Evolutionary conservation across 2,797 vertebrate species (phyloP).

Genomic region (Mus spretus): DNA sequence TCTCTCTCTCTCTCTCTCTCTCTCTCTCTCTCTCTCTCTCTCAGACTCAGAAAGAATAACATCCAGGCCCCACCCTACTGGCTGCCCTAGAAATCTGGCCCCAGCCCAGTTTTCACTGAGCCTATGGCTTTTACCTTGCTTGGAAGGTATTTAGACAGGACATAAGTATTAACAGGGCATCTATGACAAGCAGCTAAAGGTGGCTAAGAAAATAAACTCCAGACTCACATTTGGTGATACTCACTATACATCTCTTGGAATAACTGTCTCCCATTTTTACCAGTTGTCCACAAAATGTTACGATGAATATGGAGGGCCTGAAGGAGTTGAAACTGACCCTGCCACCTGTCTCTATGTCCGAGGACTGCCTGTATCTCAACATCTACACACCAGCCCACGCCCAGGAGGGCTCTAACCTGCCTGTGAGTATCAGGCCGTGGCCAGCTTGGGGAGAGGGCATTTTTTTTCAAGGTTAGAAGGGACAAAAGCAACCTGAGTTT

Average conservation of each 20-base stretch:
- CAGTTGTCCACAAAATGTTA: constrained; percentile 34
- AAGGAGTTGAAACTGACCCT: constrained; percentile 61
- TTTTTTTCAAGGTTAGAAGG: not conserved
- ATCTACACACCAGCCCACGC: constrained; percentile 89
- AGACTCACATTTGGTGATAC: not conserved
- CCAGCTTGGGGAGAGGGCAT: not conserved
- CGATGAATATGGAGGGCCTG: not conserved
- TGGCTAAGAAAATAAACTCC: not conserved
- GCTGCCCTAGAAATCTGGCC: not conserved
- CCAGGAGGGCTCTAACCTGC: constrained; percentile 85
- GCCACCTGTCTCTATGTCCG: constrained; percentile 86
- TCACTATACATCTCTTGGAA: too few relatives aligned
- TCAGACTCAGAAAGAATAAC: not conserved
- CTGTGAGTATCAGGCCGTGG: constrained; percentile 86
- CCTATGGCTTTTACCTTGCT: not conserved
- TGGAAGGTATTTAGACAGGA: not conserved
- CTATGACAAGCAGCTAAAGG: not conserved
- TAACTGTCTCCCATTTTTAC: not conserved
- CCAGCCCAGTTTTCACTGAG: not conserved
- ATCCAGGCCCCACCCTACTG: not conserved
- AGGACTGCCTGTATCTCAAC: constrained; percentile 95
- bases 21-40: not conserved
- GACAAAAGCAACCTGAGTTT: not conserved
- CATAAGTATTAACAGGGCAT: not conserved
- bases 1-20: not conserved